Conservation (phyloP, 1,140 invertebrate genomes). For the Epicauta chinensis region DNA sequence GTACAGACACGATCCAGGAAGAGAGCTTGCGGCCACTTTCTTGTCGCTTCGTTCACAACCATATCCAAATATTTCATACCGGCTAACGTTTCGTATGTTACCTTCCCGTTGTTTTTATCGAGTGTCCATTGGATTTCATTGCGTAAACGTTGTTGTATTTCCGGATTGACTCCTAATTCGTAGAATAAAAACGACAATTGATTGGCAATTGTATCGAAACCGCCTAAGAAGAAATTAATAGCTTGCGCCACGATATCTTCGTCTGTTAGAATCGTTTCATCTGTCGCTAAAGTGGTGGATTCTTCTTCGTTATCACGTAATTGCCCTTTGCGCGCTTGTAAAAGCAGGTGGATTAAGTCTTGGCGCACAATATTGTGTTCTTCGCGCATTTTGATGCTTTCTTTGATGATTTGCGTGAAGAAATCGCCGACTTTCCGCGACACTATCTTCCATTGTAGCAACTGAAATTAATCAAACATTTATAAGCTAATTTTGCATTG, state of each 20-base stretch:
- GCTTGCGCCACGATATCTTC: slow-evolving; percentile 39
- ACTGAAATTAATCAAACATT: no score
- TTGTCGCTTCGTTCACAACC: slow-evolving; percentile 17
- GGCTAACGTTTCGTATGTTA: slow-evolving; percentile 19
- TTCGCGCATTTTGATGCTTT: slow-evolving; percentile 34
- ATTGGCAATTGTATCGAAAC: slow-evolving; percentile 39
- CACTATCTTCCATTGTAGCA: no score
- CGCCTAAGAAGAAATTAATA: slow-evolving; percentile 42
- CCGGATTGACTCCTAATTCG: slow-evolving; percentile 48
- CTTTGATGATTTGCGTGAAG: slow-evolving; percentile 17
- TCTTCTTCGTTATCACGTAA: slow-evolving; percentile 25
- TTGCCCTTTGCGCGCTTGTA: slow-evolving; percentile 39
- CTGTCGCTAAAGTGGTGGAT: no score
- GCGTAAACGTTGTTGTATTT: slow-evolving; percentile 43
- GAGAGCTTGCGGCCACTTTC: slow-evolving; percentile 4
- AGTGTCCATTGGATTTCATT: slow-evolving; percentile 36
- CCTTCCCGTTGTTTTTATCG: slow-evolving; percentile 5
- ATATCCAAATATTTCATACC: slow-evolving; percentile 25
- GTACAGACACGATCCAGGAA: slow-evolving; percentile 4
- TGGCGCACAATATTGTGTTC: slow-evolving; percentile 32
- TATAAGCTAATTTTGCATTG: no score
- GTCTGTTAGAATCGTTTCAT: slow-evolving; percentile 9
- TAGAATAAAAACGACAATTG: slow-evolving; percentile 35
- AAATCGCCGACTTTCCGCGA: slow-evolving; percentile 8
- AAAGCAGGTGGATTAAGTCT: slow-evolving; percentile 43